Percentiles rank a stretch among this genome's conserved stretches.
These are phyloP conservation scores for Harpagoxenus sublaevis DNA, from an alignment of 2,888 invertebrate genomes.

Conservation along the genomic window DNA sequence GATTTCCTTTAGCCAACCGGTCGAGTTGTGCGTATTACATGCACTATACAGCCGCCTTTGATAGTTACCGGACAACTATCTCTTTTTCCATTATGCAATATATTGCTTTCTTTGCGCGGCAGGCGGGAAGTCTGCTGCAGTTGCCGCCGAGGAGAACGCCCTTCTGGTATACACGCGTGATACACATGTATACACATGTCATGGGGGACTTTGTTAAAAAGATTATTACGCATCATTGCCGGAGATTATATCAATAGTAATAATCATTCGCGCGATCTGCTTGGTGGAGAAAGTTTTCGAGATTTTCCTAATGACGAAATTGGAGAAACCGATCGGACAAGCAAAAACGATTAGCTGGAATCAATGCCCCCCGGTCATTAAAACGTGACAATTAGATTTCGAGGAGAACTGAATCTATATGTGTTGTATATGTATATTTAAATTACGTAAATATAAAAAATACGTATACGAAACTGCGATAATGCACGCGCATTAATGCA, in stretches of 20 bases:
- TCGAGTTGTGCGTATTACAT: slow-evolving; percentile 73
- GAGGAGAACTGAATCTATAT: neutral
- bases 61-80: slow-evolving; percentile 81
- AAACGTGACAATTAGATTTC: neutral
- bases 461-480: no score
- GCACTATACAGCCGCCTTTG: slow-evolving; percentile 70
- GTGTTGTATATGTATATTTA: neutral
- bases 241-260: slow-evolving; percentile 22
- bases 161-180: neutral
- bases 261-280: slow-evolving; percentile 23
- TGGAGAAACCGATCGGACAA: slow-evolving; percentile 42
- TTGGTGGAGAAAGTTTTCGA: slow-evolving; percentile 61
- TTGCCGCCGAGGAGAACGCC: slow-evolving; percentile 55
- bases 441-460: neutral
- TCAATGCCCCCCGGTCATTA: slow-evolving; percentile 16
- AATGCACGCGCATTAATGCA: no score
- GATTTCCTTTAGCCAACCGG: slow-evolving; percentile 70
- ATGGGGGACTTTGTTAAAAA: slow-evolving; percentile 5
- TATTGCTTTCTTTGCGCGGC: slow-evolving; percentile 76
- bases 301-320: slow-evolving; percentile 48
- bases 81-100: slow-evolving; percentile 83
- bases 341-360: slow-evolving; percentile 55
- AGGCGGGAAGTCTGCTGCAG: slow-evolving; percentile 48
- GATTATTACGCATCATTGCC: neutral
- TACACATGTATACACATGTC: neutral